phyloP scores from a whole-genome alignment of 2,113 vertebrate genomes.

The Scomber japonicus region DNA sequence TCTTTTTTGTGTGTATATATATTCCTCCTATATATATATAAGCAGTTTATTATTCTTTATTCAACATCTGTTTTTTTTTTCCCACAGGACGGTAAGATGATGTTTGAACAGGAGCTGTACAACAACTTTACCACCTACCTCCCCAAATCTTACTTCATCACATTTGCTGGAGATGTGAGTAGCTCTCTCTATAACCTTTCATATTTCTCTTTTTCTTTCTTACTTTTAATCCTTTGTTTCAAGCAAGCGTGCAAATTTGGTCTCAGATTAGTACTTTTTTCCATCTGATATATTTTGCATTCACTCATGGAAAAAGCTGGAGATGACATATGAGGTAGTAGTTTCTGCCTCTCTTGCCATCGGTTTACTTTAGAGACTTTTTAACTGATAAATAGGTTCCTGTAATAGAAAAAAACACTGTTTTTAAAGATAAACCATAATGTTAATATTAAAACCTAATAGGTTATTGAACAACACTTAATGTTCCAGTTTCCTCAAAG shows the following conservation, averaged over 20 bases:
- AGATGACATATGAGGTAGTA: no score
- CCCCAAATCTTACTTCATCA: constrained; percentile 93
- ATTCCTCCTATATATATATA: no score
- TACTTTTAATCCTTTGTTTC: no score
- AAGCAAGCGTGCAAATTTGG: no score
- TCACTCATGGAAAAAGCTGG: neutral
- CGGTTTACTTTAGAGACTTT: no score
- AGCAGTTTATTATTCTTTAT: neutral
- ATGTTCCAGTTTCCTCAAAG: neutral
- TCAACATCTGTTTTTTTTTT: constrained; percentile 19
- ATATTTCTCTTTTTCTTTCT: neutral
- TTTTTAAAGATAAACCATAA: neutral
- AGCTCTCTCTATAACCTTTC: constrained; percentile 23
- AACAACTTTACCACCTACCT: constrained; percentile 89
- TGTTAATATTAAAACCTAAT: no score
- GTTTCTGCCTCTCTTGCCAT: neutral
- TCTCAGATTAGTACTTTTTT: neutral
- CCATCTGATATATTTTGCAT: neutral
- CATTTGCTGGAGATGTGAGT: constrained; percentile 95
- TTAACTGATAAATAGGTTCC: no score
- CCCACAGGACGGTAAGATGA: constrained; percentile 89
- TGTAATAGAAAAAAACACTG: neutral
- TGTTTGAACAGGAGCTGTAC: constrained; percentile 97
- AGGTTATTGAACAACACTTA: no score
- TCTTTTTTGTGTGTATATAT: no score